Percentiles rank a stretch among this genome's conserved stretches.
Evolutionary conservation across 2,888 invertebrate genomes (phyloP).

Genomic region (Cenopis cana): DNA sequence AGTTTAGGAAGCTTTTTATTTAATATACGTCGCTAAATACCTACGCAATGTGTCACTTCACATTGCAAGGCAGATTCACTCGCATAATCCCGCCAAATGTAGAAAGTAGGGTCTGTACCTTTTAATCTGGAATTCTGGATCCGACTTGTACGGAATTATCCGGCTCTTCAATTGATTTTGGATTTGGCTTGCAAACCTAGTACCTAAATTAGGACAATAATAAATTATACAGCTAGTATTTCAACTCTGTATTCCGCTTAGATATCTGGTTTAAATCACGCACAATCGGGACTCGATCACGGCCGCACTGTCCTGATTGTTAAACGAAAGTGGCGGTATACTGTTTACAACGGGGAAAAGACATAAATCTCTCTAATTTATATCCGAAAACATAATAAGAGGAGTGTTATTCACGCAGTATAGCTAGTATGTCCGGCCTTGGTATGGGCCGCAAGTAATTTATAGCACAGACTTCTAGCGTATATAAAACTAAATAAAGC

Average conservation of each 20-base stretch:
- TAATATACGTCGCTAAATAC: too few species aligned
- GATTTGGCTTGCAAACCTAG: too few species aligned
- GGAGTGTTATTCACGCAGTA: conserved; percentile 77
- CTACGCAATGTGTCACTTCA: too few species aligned
- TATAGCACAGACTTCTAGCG: conserved; percentile 74
- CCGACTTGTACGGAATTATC: too few species aligned
- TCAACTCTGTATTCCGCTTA: conserved; percentile 30
- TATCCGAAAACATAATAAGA: conserved; percentile 82
- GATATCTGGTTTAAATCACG: conserved; percentile 62
- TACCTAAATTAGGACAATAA: conserved; percentile 14
- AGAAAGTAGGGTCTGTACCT: conserved; percentile 1
- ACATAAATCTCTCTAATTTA: conserved; percentile 82
- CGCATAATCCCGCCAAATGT: background rate
- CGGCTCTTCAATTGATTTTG: too few species aligned
- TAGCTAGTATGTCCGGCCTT: conserved; percentile 68
- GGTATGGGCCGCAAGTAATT: conserved; percentile 63
- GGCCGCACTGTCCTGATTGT: conserved; percentile 58
- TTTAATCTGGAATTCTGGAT: background rate
- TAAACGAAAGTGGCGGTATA: conserved; percentile 61
- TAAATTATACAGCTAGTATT: conserved; percentile 39
- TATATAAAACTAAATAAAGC: conserved; percentile 84
- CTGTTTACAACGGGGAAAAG: conserved; percentile 57
- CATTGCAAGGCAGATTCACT: too few species aligned
- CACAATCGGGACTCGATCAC: conserved; percentile 60
- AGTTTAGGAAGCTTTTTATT: background rate